These are phyloP conservation scores for Pseudorasbora parva DNA, from an alignment of 2,113 vertebrate genomes.

Conservation along the genomic window DNA sequence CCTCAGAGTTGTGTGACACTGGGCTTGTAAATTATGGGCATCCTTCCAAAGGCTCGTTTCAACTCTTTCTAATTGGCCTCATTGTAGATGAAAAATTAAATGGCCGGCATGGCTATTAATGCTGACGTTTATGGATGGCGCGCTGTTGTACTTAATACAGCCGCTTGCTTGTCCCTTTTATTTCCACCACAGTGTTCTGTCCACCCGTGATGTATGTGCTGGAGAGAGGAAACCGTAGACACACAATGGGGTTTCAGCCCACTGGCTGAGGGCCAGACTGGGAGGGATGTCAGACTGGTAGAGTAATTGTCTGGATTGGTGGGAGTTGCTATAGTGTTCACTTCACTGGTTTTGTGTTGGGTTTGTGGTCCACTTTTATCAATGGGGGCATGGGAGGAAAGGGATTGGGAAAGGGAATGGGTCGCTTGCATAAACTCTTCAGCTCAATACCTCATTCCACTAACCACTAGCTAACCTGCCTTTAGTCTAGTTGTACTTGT, in stretches of 20 bases:
- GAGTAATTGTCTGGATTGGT: slow-evolving; percentile 47
- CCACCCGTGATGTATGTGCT: slow-evolving; percentile 73
- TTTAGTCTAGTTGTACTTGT: no score
- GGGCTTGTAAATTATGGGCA: slow-evolving; percentile 71
- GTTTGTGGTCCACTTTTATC: slow-evolving; percentile 14
- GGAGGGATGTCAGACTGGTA: slow-evolving; percentile 43
- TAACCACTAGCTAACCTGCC: not conserved
- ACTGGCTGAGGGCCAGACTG: slow-evolving; percentile 70
- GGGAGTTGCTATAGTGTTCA: slow-evolving; percentile 31
- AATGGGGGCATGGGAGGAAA: not conserved
- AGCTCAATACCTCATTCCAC: not conserved
- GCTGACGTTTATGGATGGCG: slow-evolving; percentile 78
- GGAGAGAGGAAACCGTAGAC: slow-evolving; percentile 56
- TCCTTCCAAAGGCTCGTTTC: slow-evolving; percentile 72
- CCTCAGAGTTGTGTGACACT: slow-evolving; percentile 66
- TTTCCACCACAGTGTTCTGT: slow-evolving; percentile 73
- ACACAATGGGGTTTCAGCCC: slow-evolving; percentile 71
- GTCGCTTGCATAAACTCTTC: not conserved
- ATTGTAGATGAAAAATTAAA: slow-evolving; percentile 82
- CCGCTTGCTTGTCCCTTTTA: slow-evolving; percentile 75
- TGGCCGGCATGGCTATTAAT: slow-evolving; percentile 72
- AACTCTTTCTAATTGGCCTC: slow-evolving; percentile 76
- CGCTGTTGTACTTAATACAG: slow-evolving; percentile 75
- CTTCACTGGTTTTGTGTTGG: not conserved
- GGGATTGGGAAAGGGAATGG: not conserved